These are phyloP conservation scores for Eidolon helvum DNA, from an alignment of 2,113 vertebrate species.

Conservation along the genomic window DNA sequence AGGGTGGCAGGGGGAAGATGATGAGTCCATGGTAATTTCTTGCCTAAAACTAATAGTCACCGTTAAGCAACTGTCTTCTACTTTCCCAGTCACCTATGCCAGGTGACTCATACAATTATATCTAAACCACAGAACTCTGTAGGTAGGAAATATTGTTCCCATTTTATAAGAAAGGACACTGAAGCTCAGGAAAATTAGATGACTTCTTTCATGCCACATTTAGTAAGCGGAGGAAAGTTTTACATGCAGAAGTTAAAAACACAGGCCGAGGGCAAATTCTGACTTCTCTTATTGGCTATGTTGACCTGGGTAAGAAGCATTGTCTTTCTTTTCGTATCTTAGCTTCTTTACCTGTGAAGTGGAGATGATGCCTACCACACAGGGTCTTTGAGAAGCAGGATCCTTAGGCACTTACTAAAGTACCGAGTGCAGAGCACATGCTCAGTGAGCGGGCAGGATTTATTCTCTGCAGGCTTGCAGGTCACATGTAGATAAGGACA, in stretches of 20 bases:
- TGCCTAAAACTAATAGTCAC: not conserved
- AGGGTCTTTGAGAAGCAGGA: not conserved
- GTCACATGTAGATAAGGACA: not conserved
- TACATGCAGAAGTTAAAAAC: not conserved
- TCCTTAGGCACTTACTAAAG: fast-evolving
- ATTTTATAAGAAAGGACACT: not conserved
- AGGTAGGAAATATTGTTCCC: not conserved
- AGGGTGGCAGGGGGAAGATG: not conserved
- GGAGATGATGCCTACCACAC: not conserved
- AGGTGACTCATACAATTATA: not conserved
- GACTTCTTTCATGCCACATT: too few relatives aligned
- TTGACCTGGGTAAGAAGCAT: not conserved
- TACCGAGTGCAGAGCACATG: too few relatives aligned
- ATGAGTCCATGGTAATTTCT: not conserved
- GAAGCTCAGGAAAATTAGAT: not conserved
- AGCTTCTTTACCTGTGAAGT: not conserved
- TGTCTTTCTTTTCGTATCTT: not conserved
- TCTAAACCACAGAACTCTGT: not conserved
- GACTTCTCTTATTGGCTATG: not conserved
- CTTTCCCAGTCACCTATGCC: not conserved
- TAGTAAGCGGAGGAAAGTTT: not conserved
- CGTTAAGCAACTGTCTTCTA: not conserved
- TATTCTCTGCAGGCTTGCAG: not conserved
- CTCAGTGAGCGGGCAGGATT: fast-evolving
- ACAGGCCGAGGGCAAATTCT: not conserved